phyloP scores from a whole-genome alignment of 2,113 vertebrate species.

The Leucopsar rothschildi region DNA sequence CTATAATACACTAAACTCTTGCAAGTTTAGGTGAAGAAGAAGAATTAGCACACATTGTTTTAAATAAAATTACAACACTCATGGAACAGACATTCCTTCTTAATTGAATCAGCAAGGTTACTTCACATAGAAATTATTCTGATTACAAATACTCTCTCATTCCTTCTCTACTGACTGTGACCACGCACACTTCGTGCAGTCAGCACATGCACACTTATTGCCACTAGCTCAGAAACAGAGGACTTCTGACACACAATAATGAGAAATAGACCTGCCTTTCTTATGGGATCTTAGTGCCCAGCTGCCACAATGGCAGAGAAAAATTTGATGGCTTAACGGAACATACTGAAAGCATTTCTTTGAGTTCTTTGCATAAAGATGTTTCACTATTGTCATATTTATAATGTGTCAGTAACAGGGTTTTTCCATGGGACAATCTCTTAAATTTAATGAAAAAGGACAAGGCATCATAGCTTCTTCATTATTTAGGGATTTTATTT shows the following conservation, averaged over 20 bases:
- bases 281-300: not conserved
- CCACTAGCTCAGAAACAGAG: not conserved
- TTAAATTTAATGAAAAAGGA: not conserved
- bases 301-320: not conserved
- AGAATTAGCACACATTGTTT: not conserved
- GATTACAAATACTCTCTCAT: not conserved
- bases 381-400: not conserved
- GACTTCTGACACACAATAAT: not conserved
- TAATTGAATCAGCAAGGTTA: not conserved
- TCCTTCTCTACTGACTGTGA: not conserved
- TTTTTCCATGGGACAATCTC: not conserved
- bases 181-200: not conserved
- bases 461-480: not conserved
- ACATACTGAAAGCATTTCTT: not conserved
- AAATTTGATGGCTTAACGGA: not conserved
- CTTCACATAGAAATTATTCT: not conserved
- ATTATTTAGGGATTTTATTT: not conserved
- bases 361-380: not conserved
- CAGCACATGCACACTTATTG: not conserved
- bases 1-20: not conserved
- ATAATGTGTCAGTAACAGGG: not conserved
- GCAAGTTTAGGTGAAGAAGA: not conserved
- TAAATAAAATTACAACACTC: not conserved
- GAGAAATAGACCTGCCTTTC: not conserved
- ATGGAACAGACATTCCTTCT: not conserved